phyloP scores from a whole-genome alignment of 1,140 invertebrate genomes.

The Bombus fervidus region DNA sequence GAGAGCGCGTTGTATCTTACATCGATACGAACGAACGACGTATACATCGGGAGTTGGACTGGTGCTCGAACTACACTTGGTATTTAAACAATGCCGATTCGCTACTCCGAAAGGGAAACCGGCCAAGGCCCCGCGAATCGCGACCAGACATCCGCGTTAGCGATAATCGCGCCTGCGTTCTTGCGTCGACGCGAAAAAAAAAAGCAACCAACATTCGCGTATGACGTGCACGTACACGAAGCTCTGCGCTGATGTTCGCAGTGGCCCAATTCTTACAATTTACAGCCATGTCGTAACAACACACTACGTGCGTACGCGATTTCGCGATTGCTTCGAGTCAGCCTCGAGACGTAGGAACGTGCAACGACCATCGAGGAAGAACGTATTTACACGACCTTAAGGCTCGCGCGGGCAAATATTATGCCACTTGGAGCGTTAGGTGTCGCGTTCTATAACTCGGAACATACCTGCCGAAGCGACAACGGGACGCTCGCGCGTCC shows the following conservation, averaged over 20 bases:
- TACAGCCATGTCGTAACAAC: constrained; percentile 76
- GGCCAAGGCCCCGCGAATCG: constrained; percentile 80
- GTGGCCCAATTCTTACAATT: constrained; percentile 81
- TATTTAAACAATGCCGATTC: constrained; percentile 39
- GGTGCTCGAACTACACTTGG: not conserved
- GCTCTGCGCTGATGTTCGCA: not conserved
- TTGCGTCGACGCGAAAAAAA: constrained; percentile 72
- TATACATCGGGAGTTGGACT: not conserved
- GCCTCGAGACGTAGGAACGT: constrained; percentile 18
- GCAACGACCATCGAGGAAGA: constrained; percentile 34
- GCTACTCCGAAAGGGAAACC: constrained; percentile 77
- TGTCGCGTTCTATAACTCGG: constrained; percentile 38
- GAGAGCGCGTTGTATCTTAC: not conserved
- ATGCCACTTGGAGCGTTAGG: not conserved
- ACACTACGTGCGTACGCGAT: constrained; percentile 54
- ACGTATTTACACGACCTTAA: constrained; percentile 34
- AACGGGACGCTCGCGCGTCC: not conserved
- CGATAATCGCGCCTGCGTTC: constrained; percentile 78
- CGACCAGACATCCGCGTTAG: constrained; percentile 81
- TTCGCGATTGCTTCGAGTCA: constrained; percentile 44
- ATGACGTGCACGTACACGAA: not conserved
- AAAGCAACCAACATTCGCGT: constrained; percentile 56
- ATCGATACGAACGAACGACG: not conserved
- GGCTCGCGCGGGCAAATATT: constrained; percentile 35
- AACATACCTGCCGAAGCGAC: constrained; percentile 23